phyloP scores from a whole-genome alignment of 2,888 invertebrate genomes.

The Horisme vitalbata region DNA sequence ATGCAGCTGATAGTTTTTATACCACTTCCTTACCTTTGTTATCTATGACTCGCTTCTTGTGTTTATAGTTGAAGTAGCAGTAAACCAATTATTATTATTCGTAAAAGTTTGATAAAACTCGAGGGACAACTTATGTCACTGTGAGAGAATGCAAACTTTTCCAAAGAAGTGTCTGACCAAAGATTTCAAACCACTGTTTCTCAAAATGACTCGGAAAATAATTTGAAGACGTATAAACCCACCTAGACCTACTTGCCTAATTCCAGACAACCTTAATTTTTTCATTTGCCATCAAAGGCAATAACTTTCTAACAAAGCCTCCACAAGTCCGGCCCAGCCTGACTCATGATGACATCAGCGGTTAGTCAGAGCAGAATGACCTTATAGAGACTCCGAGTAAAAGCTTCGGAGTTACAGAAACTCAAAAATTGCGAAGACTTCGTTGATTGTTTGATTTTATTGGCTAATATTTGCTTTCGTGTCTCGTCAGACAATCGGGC shows the following conservation, averaged over 20 bases:
- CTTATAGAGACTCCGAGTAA: conserved; percentile 19
- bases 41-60: background rate
- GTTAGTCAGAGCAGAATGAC: conserved; percentile 30
- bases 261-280: conserved; percentile 5
- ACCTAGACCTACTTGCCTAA: conserved; percentile 7
- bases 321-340: conserved; percentile 30
- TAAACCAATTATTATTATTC: no score
- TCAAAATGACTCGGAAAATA: no score
- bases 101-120: no score
- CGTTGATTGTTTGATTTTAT: background rate
- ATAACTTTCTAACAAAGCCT: conserved; percentile 27
- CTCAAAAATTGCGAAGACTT: background rate
- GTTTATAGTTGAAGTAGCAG: background rate
- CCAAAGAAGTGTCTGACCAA: no score
- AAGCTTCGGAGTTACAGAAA: conserved; percentile 13
- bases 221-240: no score
- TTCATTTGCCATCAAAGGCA: background rate
- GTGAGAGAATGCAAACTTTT: no score
- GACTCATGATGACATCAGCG: conserved; percentile 36
- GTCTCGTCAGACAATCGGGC: background rate
- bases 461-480: background rate
- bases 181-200: no score
- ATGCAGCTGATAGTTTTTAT: conserved; percentile 29
- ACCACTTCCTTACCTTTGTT: conserved; percentile 16
- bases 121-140: no score